Base-by-base conservation (phyloP, 2,113 vertebrate genomes). In the Gorsachius goisagi region DNA sequence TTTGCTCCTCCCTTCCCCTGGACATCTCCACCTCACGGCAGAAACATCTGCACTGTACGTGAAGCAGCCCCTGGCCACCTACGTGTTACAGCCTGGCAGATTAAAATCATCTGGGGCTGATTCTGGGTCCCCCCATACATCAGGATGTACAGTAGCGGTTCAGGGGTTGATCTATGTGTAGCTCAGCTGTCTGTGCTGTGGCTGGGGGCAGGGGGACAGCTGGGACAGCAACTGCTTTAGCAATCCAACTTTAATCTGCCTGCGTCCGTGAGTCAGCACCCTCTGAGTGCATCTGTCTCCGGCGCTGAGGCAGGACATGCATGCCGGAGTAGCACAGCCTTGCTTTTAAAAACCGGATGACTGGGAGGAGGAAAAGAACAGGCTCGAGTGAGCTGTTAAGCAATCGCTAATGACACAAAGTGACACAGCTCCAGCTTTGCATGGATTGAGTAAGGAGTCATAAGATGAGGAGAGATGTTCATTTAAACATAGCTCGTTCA, bases 151-250 rank as follows among this genome's bases (percentile, higher is more conserved):
- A 58, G 93, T 53, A 80, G 95, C 12, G 2, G 68, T 73, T 83
- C 59, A 27, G 91, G 67, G 84, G 64, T 58, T 89, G 92, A 62
- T 66, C 72, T 11, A 4, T 18, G 4, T 67, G 73, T 71, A 30
- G 91, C 89, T 96, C 96, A 92, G 89, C 94, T 95, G 95, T 84
- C 91, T 79, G 55, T 87, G 86, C 95, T 78, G 91, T 87, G 94
- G 83, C 95, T 89, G 73, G 86, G 89, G 87, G 87, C 91, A 96
- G 91, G 81, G 84, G 93, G 96, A 96, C 96, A 97, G 95, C 96
- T 97, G 96, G 94, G 96, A 89, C 89, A 82, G 89, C 96, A 96
- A 96, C 95, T 94, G 96, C 94, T 82, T 72, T 66, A 95, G 93
- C 94, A 85, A 92, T 92, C 87, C 69, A 49, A 41, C 73, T 92